These are phyloP conservation scores for Clarias batrachus DNA, from an alignment of 2,113 vertebrate genomes.

Conservation along the genomic window DNA sequence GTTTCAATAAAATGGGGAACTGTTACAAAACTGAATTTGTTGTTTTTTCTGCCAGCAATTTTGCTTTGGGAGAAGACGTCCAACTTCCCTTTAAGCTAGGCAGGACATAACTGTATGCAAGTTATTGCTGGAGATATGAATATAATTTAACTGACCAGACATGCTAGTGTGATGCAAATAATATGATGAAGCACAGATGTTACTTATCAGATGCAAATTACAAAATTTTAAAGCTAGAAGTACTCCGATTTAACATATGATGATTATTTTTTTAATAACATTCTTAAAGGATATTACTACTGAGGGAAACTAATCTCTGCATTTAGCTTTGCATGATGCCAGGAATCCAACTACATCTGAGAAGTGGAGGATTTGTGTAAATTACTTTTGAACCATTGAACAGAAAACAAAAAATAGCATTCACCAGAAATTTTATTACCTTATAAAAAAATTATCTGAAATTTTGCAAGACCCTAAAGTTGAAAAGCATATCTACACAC, in stretches of 20 bases:
- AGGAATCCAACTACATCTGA: neutral
- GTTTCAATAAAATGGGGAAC: conserved; percentile 98
- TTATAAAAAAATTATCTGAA: neutral
- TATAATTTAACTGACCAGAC: neutral
- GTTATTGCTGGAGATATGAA: neutral
- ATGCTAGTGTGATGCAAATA: neutral
- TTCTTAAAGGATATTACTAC: neutral
- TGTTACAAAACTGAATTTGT: conserved; percentile 74
- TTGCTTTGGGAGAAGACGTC: neutral
- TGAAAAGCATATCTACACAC: conserved; percentile 31
- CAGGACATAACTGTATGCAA: neutral
- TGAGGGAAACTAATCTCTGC: neutral
- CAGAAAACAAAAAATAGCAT: neutral
- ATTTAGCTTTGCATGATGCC: neutral
- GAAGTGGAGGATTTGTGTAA: neutral
- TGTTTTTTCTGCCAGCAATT: neutral
- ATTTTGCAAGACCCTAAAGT: conserved; percentile 22
- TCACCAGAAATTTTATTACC: conserved; percentile 6
- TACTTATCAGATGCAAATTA: neutral
- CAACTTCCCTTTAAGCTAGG: neutral
- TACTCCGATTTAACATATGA: neutral
- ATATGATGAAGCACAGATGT: neutral
- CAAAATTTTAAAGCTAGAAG: neutral
- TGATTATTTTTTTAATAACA: neutral
- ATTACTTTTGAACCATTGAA: neutral